phyloP scores from a whole-genome alignment of 2,888 invertebrate species.

The Drosophila sordidula region DNA sequence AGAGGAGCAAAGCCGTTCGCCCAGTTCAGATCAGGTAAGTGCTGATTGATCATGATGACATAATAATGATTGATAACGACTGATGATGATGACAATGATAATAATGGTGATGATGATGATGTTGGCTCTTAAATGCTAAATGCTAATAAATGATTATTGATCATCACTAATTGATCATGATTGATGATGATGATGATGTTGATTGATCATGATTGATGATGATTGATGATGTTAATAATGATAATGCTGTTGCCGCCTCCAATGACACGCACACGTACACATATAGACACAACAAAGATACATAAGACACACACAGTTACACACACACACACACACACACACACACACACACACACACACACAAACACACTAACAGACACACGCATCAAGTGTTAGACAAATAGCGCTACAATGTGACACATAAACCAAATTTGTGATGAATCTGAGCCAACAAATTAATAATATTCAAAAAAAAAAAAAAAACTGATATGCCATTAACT shows the following conservation, averaged over 20 bases:
- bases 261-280: conserved; percentile 43
- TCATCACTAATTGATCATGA: conserved; percentile 35
- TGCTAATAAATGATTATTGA: conserved; percentile 36
- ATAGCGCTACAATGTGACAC: conserved; percentile 31
- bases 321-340: conserved; percentile 19
- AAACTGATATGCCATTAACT: conserved; percentile 7
- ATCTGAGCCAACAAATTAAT: conserved; percentile 44
- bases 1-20: conserved; percentile 90
- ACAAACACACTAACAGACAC: conserved; percentile 16
- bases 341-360: conserved; percentile 23
- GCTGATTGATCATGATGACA: conserved; percentile 45
- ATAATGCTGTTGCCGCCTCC: conserved; percentile 55
- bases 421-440: conserved; percentile 14
- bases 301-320: conserved; percentile 20
- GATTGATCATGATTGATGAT: conserved; percentile 32
- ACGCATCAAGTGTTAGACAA: conserved; percentile 40
- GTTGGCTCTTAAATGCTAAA: conserved; percentile 47
- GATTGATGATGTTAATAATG: conserved; percentile 34
- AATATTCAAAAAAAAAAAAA: conserved; percentile 10
- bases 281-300: conserved; percentile 29
- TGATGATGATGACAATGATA: conserved; percentile 20
- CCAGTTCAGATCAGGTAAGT: conserved; percentile 95
- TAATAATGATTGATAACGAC: conserved; percentile 17
- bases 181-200: conserved; percentile 27
- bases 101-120: conserved; percentile 20